phyloP scores from a whole-genome alignment of 2,113 vertebrate genomes.

The Motacilla tschutschensis region DNA sequence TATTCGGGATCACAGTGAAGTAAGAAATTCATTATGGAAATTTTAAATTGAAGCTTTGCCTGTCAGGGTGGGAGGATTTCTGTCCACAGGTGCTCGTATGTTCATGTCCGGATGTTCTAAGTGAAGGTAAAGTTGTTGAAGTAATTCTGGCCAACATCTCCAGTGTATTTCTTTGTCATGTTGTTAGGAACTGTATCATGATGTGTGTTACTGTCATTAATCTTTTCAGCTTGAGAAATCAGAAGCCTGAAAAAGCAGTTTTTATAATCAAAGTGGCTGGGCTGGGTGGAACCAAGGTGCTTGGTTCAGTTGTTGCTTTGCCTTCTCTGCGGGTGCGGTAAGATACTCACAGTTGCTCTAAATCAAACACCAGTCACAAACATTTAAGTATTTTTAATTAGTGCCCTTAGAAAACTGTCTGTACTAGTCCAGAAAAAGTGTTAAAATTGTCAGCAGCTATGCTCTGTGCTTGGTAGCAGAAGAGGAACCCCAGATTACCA shows the following conservation, averaged over 20 bases:
- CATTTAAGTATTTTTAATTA: background rate
- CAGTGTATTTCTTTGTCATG: background rate
- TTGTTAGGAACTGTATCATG: background rate
- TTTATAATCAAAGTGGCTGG: background rate
- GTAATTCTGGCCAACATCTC: background rate
- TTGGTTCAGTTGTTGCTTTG: background rate
- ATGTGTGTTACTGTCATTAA: background rate
- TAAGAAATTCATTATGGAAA: background rate
- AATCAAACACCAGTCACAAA: background rate
- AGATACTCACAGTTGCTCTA: background rate
- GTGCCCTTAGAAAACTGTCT: background rate
- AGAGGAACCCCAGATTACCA: background rate
- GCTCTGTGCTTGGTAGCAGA: background rate
- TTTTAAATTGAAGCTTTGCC: background rate
- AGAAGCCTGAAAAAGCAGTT: background rate
- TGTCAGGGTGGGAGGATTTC: background rate
- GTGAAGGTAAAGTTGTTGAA: background rate
- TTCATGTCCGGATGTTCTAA: background rate
- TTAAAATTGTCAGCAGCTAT: background rate
- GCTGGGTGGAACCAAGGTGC: background rate
- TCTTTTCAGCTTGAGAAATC: background rate
- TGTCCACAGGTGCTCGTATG: background rate
- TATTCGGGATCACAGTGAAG: background rate
- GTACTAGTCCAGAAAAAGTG: background rate
- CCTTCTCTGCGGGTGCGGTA: background rate